Percentiles rank a stretch among this genome's conserved stretches.
Evolutionary conservation across 2,888 invertebrate genomes (phyloP).

Genomic region (Eilema depressum): DNA sequence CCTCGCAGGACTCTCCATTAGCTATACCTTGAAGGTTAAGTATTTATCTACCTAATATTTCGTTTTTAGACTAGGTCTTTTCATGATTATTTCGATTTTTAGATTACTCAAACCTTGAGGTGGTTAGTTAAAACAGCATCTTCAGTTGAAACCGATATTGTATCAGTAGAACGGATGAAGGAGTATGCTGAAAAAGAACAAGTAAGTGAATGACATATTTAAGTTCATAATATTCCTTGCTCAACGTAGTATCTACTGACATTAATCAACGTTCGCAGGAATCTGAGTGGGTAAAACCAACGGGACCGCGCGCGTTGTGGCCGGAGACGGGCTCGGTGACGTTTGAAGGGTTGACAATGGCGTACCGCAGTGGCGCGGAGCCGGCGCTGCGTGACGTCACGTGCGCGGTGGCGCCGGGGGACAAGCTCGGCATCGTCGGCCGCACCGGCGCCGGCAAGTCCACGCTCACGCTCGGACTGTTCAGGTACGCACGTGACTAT

Average conservation of each 20-base stretch:
- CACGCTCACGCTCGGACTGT: constrained; percentile 94
- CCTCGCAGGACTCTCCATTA: constrained; percentile 95
- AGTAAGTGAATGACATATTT: constrained; percentile 60
- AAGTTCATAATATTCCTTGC: background rate
- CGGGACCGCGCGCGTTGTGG: constrained; percentile 91
- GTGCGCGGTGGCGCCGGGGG: constrained; percentile 92
- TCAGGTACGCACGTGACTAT: constrained; percentile 70
- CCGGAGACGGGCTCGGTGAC: constrained; percentile 93
- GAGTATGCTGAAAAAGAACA: constrained; percentile 96
- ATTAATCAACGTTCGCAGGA: constrained; percentile 79
- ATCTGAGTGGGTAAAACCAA: constrained; percentile 91
- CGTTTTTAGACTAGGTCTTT: background rate
- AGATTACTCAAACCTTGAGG: constrained; percentile 98
- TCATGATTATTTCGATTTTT: constrained; percentile 34
- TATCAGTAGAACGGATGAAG: constrained; percentile 98
- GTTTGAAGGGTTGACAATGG: constrained; percentile 93
- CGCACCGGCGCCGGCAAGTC: constrained; percentile 97
- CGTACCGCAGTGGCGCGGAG: constrained; percentile 95
- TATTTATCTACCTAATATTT: background rate
- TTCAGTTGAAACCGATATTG: constrained; percentile 98
- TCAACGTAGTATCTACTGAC: background rate
- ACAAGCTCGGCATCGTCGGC: constrained; percentile 97
- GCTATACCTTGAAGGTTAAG: constrained; percentile 93
- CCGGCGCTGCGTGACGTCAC: constrained; percentile 93
- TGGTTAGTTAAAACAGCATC: constrained; percentile 98